A percentile compares a stretch with the other conserved stretches of the same genome.
These are phyloP conservation scores for Drosophila biarmipes DNA, from an alignment of 1,140 invertebrate genomes.

Conservation along the genomic window DNA sequence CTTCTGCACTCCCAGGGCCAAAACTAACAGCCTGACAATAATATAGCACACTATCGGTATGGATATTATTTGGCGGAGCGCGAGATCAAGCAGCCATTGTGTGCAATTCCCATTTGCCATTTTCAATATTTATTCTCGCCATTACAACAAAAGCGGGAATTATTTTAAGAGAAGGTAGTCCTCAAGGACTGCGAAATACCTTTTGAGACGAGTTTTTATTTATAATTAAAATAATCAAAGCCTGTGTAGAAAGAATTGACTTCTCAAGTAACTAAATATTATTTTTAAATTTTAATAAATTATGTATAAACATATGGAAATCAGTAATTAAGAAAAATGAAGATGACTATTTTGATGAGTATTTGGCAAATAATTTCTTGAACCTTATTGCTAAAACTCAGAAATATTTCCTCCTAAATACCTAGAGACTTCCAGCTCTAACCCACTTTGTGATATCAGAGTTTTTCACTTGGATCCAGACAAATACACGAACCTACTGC, in stretches of 20 bases:
- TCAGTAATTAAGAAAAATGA: too few relatives aligned
- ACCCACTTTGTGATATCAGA: background rate
- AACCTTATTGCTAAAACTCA: background rate
- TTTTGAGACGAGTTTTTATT: background rate
- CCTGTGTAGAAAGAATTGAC: background rate
- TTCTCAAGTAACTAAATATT: too few relatives aligned
- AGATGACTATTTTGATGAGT: too few relatives aligned
- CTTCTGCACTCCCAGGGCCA: conserved; percentile 45
- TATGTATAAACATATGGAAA: background rate
- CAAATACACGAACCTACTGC: conserved; percentile 1
- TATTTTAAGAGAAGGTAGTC: conserved; percentile 3
- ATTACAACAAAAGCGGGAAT: conserved; percentile 42
- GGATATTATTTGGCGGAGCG: conserved; percentile 24
- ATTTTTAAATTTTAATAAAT: too few relatives aligned
- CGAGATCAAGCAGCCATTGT: conserved; percentile 66
- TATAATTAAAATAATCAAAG: background rate
- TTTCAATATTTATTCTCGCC: conserved; percentile 73
- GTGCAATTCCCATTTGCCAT: conserved; percentile 81
- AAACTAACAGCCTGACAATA: conserved; percentile 57
- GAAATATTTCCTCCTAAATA: too few relatives aligned
- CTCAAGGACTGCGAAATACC: conserved; percentile 1
- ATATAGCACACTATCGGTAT: conserved; percentile 45
- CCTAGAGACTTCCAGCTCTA: background rate
- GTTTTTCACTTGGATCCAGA: background rate
- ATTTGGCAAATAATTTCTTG: too few relatives aligned